Conservation (phyloP, 2,113 vertebrate genomes). For the Motacilla tschutschensis region DNA sequence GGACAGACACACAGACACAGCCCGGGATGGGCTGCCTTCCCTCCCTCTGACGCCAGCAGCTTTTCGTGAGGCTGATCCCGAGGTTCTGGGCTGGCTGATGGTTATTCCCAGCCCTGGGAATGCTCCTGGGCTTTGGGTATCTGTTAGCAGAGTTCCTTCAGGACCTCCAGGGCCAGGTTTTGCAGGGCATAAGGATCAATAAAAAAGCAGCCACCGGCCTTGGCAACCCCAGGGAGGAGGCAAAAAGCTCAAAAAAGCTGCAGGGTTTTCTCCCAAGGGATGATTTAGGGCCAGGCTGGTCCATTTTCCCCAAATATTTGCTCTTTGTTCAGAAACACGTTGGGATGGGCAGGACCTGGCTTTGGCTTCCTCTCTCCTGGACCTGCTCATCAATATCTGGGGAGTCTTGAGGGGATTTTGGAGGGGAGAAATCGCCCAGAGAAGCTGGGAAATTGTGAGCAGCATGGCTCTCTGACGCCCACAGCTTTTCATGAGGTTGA, state of each 20-base stretch:
- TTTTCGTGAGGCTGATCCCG: not conserved
- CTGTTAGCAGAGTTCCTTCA: accelerated
- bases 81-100: accelerated
- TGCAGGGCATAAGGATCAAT: not conserved
- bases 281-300: not conserved
- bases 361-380: not conserved
- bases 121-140: not conserved
- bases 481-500: too few species aligned
- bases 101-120: not conserved
- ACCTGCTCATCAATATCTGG: not conserved
- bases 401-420: too few species aligned
- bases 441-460: not conserved
- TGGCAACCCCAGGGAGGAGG: too few species aligned
- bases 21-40: not conserved
- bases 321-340: accelerated
- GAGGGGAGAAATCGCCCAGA: not conserved
- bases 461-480: too few species aligned
- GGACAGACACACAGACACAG: not conserved
- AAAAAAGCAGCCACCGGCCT: not conserved
- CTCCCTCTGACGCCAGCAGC: not conserved
- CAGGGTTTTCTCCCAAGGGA: not conserved
- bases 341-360: not conserved
- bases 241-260: too few species aligned
- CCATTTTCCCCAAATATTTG: not conserved
- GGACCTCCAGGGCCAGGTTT: not conserved